Conservation (phyloP, 2,888 invertebrate species). For the Meiosimyza decipiens region DNA sequence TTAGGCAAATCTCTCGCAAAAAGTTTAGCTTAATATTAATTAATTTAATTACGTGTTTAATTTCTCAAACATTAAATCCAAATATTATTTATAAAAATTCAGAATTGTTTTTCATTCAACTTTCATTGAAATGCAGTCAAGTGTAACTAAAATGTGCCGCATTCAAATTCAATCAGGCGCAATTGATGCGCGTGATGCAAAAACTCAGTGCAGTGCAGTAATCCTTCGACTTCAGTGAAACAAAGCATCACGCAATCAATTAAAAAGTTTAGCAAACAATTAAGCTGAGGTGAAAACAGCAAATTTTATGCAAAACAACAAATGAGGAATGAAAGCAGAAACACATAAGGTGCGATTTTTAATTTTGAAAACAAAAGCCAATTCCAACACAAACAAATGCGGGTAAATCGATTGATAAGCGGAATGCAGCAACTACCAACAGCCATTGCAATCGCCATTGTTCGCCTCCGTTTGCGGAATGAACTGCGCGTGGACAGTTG, state of each 20-base stretch:
- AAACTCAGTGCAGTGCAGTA: not conserved
- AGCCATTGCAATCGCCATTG: not conserved
- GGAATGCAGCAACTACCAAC: conserved; percentile 4
- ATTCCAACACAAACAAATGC: conserved; percentile 34
- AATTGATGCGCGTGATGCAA: conserved; percentile 25
- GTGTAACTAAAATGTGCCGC: conserved; percentile 9
- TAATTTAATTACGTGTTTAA: too few species aligned
- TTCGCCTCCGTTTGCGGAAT: not conserved
- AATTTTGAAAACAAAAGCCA: conserved; percentile 47
- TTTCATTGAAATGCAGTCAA: conserved; percentile 17
- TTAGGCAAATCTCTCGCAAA: too few species aligned
- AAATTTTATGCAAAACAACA: conserved; percentile 41
- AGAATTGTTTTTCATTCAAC: too few species aligned
- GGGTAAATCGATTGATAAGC: not conserved
- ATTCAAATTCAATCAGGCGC: conserved; percentile 42
- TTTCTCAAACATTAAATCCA: too few species aligned
- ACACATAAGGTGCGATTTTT: conserved; percentile 62
- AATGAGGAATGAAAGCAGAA: conserved; percentile 50
- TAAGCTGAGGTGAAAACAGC: conserved; percentile 32
- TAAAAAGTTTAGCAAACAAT: conserved; percentile 42
- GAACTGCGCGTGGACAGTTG: conserved; percentile 36
- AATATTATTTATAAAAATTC: not conserved
- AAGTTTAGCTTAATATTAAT: too few species aligned
- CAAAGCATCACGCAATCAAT: conserved; percentile 30
- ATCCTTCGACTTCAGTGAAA: conserved; percentile 6